Conservation (phyloP, 2,888 invertebrate species). For the Papilio gigon region DNA sequence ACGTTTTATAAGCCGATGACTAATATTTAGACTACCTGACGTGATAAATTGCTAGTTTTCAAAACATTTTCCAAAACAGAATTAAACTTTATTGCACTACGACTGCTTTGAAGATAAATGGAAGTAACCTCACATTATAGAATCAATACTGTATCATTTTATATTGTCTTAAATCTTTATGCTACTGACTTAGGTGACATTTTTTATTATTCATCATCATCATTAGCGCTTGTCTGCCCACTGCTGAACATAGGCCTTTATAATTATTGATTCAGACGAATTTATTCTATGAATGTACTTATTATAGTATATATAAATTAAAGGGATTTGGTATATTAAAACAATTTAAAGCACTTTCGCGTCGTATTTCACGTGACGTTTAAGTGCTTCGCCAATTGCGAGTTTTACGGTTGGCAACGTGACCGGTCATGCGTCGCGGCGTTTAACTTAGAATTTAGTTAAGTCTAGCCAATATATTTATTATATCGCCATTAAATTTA, state of each 20-base stretch:
- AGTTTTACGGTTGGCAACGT: conserved; percentile 34
- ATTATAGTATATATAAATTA: background rate
- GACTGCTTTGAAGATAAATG: no score
- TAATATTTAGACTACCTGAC: background rate
- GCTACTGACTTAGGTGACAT: no score
- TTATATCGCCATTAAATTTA: background rate
- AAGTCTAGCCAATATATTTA: conserved; percentile 28
- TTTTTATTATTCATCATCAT: no score
- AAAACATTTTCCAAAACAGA: background rate
- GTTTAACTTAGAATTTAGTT: conserved; percentile 31
- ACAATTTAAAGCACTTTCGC: conserved; percentile 25
- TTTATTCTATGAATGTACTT: no score
- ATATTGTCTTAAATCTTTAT: no score
- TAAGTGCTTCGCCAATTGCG: conserved; percentile 34
- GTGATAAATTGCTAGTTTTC: background rate
- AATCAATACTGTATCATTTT: no score
- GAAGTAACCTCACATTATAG: no score
- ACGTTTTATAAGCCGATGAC: background rate
- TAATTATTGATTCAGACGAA: no score
- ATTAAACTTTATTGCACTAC: no score
- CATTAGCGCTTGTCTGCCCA: no score
- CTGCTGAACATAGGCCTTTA: no score
- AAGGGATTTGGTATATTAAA: conserved; percentile 11
- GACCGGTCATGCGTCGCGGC: conserved; percentile 23
- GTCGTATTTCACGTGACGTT: conserved; percentile 31